Evolutionary conservation across 2,113 vertebrate genomes (phyloP).

Genomic region (Oxyura jamaicensis): DNA sequence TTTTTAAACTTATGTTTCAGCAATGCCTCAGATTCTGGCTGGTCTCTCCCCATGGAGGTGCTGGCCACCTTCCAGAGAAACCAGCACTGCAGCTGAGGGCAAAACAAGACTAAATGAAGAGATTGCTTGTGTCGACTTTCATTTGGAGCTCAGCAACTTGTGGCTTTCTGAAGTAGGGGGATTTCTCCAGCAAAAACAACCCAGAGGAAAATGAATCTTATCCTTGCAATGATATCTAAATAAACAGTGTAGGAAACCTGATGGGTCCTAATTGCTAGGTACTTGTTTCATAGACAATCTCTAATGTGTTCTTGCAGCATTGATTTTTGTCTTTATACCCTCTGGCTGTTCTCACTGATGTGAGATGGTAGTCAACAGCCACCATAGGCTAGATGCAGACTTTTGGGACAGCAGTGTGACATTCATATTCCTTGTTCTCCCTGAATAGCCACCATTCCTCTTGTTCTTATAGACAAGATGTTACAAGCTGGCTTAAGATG

Average conservation of each 20-base stretch:
- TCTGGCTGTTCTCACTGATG: background rate
- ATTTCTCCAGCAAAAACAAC: background rate
- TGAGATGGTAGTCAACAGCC: background rate
- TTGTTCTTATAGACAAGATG: background rate
- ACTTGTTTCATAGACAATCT: background rate
- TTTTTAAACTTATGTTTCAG: background rate
- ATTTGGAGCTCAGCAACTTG: background rate
- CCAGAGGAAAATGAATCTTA: background rate
- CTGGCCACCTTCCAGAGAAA: background rate
- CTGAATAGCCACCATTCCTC: background rate
- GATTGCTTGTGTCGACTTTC: background rate
- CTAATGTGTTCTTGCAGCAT: background rate
- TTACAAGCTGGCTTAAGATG: background rate
- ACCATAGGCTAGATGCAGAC: rapidly evolving
- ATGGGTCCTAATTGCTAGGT: rapidly evolving
- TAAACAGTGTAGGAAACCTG: background rate
- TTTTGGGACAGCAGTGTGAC: background rate
- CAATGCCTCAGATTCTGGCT: background rate
- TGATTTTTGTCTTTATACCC: background rate
- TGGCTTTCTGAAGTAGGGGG: background rate
- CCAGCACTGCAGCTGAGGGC: background rate
- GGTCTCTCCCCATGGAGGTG: background rate
- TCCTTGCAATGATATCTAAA: background rate
- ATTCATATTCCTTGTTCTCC: background rate
- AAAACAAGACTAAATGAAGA: background rate